Evolutionary conservation across 2,888 invertebrate species (phyloP), one percentile per base, ranked within the genome.

Genomic region (Neoitamus cyanurus): DNA sequence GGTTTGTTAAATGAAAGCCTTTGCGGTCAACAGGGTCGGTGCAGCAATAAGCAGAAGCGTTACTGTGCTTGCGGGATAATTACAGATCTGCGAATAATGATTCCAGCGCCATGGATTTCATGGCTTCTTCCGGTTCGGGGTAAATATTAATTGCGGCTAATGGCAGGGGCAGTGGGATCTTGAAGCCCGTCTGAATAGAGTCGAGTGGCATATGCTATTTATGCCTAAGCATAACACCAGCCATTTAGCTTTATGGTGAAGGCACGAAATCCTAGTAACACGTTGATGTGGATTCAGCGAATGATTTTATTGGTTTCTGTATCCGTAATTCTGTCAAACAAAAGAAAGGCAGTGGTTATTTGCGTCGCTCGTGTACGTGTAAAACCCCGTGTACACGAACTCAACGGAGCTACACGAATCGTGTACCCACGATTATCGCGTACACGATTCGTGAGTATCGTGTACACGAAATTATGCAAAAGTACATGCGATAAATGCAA

Each of bases 1-100:
- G 68, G 37, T 13, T 30, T 69, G 69, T 36, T 28, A n/a, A 6
- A 36, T 36, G 25, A 69, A 37, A 20, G 25, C 31, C 36, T 80
- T 82, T 69, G 82, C 34, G 82, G 82, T 69, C 69, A 69, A 13
- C 30, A 30, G 30, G 69, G 82, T 82, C 34, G 20, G 69, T 80
- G 25, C 69, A 37, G 82, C 37, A 82, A 46, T 82, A 82, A 82
- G 48, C 30, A n/a, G 69, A 69, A 37, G 28, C 30, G 68, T 37
- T 69, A 25, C 28, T 34, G 48, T 48, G 28, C 48, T 78, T 78
- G 46, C 20, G 28, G 69, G 69, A 82, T 82, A 82, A 82, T 82
- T 82, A 82, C 68, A 82, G 48, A 69, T 82, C 69, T 82, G 82
- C 69, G 69, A 82, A 37, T 48, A 82, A 82, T 69, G 68, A 82